Percentiles rank a stretch among this genome's conserved stretches.
phyloP scores from a whole-genome alignment of 2,797 vertebrate species.

The Leptatherina wallacei region DNA sequence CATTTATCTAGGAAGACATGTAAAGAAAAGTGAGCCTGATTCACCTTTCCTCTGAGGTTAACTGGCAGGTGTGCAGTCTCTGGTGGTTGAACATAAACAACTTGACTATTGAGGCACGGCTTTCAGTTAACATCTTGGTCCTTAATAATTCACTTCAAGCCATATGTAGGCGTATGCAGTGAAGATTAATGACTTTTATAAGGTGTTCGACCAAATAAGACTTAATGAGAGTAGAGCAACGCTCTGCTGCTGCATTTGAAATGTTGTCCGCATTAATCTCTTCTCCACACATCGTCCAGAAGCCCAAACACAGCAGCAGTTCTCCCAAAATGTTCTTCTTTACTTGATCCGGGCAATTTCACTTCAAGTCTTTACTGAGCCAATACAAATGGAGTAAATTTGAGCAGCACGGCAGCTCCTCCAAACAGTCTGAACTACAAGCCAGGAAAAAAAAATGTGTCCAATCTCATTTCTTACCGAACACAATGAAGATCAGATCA shows the following conservation, averaged over 20 bases:
- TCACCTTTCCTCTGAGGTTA: conserved; percentile 45
- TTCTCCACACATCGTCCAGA: conserved; percentile 22
- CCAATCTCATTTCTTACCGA: conserved; percentile 18
- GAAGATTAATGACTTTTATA: conserved; percentile 49
- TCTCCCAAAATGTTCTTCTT: conserved; percentile 43
- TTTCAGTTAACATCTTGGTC: conserved; percentile 45
- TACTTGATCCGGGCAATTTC: conserved; percentile 26
- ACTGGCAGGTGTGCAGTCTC: conserved; percentile 48
- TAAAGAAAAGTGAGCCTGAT: conserved; percentile 32
- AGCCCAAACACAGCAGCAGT: conserved; percentile 15
- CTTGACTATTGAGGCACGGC: conserved; percentile 36
- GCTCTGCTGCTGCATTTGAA: conserved; percentile 44
- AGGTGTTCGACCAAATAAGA: conserved; percentile 37
- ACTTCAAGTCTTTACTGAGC: conserved; percentile 39
- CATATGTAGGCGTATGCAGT: conserved; percentile 9
- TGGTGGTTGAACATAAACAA: conserved; percentile 48
- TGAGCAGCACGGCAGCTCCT: conserved; percentile 28
- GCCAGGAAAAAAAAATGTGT: conserved; percentile 12
- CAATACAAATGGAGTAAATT: conserved; percentile 26
- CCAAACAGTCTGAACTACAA: conserved; percentile 12
- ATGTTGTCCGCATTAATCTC: conserved; percentile 54
- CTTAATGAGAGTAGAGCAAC: conserved; percentile 32
- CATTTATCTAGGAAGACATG: conserved; percentile 25
- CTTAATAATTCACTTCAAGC: conserved; percentile 27
- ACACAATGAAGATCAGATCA: conserved; percentile 34